Evolutionary conservation across 2,113 vertebrate genomes (phyloP).

Genomic region (Nyctereutes procyonoides): DNA sequence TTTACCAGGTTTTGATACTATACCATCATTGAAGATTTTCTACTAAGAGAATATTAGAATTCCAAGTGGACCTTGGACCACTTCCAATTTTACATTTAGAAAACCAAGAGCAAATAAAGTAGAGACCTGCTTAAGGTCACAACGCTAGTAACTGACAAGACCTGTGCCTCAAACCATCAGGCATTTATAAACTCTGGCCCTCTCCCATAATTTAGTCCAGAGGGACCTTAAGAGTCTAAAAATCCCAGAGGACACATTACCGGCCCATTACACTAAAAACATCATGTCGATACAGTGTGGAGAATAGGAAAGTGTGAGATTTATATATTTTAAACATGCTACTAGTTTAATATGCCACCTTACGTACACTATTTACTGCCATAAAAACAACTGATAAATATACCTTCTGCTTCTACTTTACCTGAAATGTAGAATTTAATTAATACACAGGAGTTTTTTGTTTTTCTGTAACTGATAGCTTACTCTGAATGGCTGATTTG

Average conservation of each 20-base stretch:
- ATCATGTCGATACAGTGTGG: background rate
- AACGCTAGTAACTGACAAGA: background rate
- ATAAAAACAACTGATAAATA: background rate
- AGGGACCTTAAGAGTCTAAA: background rate
- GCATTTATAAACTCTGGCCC: background rate
- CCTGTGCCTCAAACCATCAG: background rate
- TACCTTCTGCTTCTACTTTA: background rate
- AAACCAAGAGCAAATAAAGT: background rate
- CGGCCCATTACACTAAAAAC: background rate
- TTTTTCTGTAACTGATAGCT: background rate
- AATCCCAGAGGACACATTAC: background rate
- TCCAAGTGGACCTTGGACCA: background rate
- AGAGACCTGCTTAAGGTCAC: background rate
- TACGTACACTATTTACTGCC: background rate
- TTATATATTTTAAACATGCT: background rate
- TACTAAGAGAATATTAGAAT: slow-evolving; percentile 6
- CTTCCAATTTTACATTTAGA: background rate
- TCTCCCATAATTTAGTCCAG: background rate
- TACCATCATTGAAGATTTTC: background rate
- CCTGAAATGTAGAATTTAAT: background rate
- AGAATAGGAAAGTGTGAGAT: background rate
- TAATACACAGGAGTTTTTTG: background rate
- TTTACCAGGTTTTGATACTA: background rate
- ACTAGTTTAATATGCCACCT: background rate
- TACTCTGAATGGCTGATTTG: background rate